Evolutionary conservation across 2,888 invertebrate genomes (phyloP).

Genomic region (Rhaphigaster nebulosa): DNA sequence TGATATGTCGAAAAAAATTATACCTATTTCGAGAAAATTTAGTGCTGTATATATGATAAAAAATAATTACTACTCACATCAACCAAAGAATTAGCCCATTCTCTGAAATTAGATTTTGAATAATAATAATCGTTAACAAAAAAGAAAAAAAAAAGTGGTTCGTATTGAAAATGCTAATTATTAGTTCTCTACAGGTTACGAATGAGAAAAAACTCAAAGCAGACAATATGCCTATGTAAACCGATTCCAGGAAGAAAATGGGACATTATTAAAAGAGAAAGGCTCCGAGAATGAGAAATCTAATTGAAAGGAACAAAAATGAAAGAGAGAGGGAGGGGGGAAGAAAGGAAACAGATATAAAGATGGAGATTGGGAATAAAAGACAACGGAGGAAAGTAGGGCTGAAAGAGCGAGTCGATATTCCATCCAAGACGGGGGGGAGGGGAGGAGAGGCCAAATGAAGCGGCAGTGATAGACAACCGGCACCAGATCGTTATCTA

Average conservation of each 20-base stretch:
- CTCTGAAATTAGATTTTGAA: too few relatives aligned
- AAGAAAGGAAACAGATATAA: slow-evolving; percentile 49
- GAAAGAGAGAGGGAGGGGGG: not conserved
- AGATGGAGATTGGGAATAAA: slow-evolving; percentile 55
- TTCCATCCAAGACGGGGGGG: not conserved
- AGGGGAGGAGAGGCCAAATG: too few relatives aligned
- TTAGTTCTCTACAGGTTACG: not conserved
- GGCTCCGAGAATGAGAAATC: slow-evolving; percentile 41
- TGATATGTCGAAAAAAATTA: too few relatives aligned
- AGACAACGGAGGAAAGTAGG: not conserved
- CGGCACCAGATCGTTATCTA: not conserved
- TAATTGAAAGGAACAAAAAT: slow-evolving; percentile 25
- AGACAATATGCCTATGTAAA: slow-evolving; percentile 20
- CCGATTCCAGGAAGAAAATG: not conserved
- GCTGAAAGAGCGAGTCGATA: slow-evolving; percentile 34
- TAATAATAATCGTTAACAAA: too few relatives aligned
- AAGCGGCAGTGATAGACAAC: slow-evolving; percentile 20
- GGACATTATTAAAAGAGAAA: slow-evolving; percentile 50
- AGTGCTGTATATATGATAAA: too few relatives aligned
- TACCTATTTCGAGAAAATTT: too few relatives aligned
- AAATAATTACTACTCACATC: too few relatives aligned
- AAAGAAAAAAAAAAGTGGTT: not conserved
- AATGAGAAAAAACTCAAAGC: slow-evolving; percentile 46
- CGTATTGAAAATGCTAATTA: not conserved
- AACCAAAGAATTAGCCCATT: too few relatives aligned